These are phyloP conservation scores for Eublepharis macularius DNA, from an alignment of 2,113 vertebrate genomes.

Conservation along the genomic window DNA sequence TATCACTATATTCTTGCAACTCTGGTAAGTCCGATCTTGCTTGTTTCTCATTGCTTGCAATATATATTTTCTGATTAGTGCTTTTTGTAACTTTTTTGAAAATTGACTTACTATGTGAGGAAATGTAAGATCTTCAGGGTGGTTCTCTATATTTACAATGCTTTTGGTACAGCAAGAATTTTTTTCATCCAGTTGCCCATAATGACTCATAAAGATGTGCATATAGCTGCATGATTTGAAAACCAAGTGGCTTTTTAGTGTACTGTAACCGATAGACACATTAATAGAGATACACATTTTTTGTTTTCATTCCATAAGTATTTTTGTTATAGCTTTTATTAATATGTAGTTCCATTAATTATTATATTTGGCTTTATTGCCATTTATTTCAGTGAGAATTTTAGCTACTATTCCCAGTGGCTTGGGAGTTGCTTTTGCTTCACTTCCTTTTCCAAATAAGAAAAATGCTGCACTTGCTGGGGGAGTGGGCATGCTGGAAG, in stretches of 20 bases:
- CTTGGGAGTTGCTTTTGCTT: no score
- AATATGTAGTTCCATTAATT: no score
- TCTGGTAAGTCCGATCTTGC: conserved; percentile 83
- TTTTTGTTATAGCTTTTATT: no score
- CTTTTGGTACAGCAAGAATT: not conserved
- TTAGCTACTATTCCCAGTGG: no score
- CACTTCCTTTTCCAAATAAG: no score
- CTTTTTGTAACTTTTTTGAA: not conserved
- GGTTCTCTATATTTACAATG: not conserved
- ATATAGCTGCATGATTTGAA: not conserved
- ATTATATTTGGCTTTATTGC: no score
- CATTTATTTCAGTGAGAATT: no score
- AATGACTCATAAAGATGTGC: not conserved
- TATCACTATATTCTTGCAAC: conserved; percentile 99
- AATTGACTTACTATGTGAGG: not conserved
- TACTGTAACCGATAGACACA: not conserved
- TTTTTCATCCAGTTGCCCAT: not conserved
- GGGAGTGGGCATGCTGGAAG: no score
- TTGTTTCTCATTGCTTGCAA: not conserved
- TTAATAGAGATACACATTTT: no score
- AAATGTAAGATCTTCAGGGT: not conserved
- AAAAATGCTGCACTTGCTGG: no score
- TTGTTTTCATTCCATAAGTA: no score
- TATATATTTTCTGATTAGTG: rapidly evolving
- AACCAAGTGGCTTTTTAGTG: not conserved